phyloP scores from a whole-genome alignment of 1,140 invertebrate genomes.

The Asbolus verrucosus region DNA sequence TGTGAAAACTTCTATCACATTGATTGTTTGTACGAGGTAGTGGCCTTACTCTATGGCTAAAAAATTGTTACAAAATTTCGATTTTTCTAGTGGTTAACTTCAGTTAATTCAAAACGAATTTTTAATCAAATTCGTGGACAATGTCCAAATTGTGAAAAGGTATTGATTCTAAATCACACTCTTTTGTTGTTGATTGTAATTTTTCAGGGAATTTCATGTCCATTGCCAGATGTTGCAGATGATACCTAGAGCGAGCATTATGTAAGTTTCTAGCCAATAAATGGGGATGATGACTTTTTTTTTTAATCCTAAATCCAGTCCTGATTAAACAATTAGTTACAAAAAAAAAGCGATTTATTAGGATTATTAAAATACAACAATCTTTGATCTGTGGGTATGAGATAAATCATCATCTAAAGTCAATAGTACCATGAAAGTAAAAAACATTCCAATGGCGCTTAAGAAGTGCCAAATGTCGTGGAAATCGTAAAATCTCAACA shows the following conservation, averaged over 20 bases:
- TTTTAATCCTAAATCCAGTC: no score
- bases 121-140: slow-evolving; percentile 57
- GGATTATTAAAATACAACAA: slow-evolving; percentile 83
- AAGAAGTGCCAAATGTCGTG: slow-evolving; percentile 94
- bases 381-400: slow-evolving; percentile 74
- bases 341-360: no score
- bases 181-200: not conserved
- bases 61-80: slow-evolving; percentile 42
- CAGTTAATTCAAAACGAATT: slow-evolving; percentile 53
- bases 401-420: slow-evolving; percentile 84
- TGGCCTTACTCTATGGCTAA: no score
- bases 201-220: slow-evolving; percentile 39
- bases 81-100: slow-evolving; percentile 56
- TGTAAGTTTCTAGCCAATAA: not conserved
- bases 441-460: slow-evolving; percentile 87
- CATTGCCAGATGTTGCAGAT: not conserved
- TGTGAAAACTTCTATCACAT: slow-evolving; percentile 59
- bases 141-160: slow-evolving; percentile 61
- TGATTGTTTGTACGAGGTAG: slow-evolving; percentile 60
- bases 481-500: slow-evolving; percentile 85
- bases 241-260: not conserved
- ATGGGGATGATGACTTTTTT: not conserved
- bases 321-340: no score
- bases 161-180: not conserved
- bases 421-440: slow-evolving; percentile 86